phyloP scores from a whole-genome alignment of 2,113 vertebrate genomes.

The Himantopus leucocephalus region DNA sequence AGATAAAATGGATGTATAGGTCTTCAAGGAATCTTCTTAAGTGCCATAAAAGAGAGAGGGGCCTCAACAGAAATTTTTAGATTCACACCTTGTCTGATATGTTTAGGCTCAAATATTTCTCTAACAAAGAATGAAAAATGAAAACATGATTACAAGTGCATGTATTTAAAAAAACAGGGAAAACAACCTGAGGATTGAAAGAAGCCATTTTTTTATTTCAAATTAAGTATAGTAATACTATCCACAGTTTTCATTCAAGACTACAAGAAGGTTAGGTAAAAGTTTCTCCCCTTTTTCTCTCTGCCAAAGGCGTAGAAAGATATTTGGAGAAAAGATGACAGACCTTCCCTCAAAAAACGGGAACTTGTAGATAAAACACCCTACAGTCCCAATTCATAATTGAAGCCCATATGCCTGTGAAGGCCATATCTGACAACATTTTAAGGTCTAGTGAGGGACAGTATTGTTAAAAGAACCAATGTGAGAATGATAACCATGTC shows the following conservation, averaged over 20 bases:
- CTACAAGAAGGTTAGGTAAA: neutral
- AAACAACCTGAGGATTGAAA: neutral
- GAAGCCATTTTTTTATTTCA: neutral
- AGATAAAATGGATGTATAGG: neutral
- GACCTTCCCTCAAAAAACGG: neutral
- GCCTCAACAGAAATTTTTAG: neutral
- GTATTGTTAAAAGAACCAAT: neutral
- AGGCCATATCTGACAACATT: neutral
- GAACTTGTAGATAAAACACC: neutral
- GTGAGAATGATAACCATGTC: neutral
- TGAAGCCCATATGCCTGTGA: neutral
- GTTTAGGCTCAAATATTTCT: neutral
- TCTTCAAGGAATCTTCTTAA: neutral
- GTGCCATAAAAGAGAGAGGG: neutral
- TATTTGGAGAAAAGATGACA: neutral
- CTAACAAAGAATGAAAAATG: neutral
- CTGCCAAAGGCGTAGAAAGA: neutral
- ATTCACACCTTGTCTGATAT: neutral
- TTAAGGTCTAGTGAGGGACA: neutral
- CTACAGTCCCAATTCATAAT: neutral
- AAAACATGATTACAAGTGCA: neutral
- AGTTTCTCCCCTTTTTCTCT: neutral
- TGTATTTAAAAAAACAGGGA: neutral
- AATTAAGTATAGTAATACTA: neutral
- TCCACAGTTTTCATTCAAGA: neutral